These are phyloP conservation scores for Lasioglossum villosulum DNA, from an alignment of 2,888 invertebrate genomes.

Conservation along the genomic window DNA sequence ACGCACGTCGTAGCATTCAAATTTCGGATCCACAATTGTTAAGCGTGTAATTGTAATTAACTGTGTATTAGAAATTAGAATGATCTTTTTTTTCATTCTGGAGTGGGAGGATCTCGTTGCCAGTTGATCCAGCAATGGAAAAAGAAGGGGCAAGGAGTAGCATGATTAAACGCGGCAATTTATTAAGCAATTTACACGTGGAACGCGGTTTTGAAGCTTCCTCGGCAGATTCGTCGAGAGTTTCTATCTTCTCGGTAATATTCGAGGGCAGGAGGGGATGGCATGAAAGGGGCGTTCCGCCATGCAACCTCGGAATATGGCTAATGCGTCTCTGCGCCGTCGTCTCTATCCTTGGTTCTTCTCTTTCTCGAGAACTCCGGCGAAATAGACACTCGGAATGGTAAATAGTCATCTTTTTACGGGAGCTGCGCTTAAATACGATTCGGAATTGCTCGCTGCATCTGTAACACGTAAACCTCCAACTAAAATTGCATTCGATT, in stretches of 20 bases:
- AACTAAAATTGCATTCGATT: background rate
- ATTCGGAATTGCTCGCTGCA: background rate
- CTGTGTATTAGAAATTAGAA: background rate
- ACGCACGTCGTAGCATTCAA: background rate
- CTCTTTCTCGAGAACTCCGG: conserved; percentile 31
- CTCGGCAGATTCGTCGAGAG: conserved; percentile 32
- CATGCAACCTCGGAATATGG: conserved; percentile 84
- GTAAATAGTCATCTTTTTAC: conserved; percentile 35
- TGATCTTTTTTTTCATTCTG: background rate
- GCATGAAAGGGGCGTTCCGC: conserved; percentile 82
- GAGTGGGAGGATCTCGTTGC: background rate
- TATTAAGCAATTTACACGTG: conserved; percentile 74
- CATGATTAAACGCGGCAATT: conserved; percentile 53
- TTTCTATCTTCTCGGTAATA: conserved; percentile 71
- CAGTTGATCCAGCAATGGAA: background rate
- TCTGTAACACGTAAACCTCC: background rate
- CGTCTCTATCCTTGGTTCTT: conserved; percentile 45
- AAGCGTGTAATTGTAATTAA: no score
- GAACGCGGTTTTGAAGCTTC: conserved; percentile 52
- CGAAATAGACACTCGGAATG: conserved; percentile 20
- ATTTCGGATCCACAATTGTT: background rate
- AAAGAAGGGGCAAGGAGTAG: conserved; percentile 4
- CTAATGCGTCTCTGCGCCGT: conserved; percentile 64
- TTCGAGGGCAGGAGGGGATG: conserved; percentile 67
- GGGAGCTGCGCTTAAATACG: conserved; percentile 1